phyloP scores from a whole-genome alignment of 2,113 vertebrate species.

The Sakesphorus luctuosus region DNA sequence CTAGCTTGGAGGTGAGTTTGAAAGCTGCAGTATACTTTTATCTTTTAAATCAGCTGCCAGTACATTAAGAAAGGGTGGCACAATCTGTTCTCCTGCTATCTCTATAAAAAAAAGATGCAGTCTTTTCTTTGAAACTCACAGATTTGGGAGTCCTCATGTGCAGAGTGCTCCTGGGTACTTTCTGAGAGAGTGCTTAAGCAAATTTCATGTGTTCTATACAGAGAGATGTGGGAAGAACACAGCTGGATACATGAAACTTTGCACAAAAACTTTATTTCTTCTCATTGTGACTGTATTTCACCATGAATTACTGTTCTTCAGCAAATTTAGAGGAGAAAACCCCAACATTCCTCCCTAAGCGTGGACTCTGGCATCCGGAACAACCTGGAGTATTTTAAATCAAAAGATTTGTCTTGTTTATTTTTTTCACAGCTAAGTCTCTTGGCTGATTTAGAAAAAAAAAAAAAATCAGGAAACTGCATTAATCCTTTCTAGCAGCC shows the following conservation, averaged over 20 bases:
- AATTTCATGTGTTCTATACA: background rate
- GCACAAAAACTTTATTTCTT: background rate
- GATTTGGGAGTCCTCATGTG: background rate
- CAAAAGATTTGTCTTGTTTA: background rate
- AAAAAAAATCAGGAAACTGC: background rate
- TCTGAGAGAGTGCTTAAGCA: background rate
- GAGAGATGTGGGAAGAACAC: background rate
- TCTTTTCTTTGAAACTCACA: background rate
- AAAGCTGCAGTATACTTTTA: background rate
- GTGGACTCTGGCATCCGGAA: background rate
- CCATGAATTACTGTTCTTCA: background rate
- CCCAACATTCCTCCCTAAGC: background rate
- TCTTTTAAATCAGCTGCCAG: background rate
- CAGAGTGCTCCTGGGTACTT: background rate
- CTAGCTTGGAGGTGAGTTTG: background rate
- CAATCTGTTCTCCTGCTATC: background rate
- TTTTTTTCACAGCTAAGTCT: background rate
- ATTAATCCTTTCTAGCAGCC: background rate
- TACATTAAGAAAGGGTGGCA: background rate
- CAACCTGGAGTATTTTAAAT: background rate
- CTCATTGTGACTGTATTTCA: background rate
- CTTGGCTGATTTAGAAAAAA: background rate
- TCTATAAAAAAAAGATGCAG: background rate
- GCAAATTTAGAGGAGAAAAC: background rate
- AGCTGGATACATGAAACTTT: background rate